Percentiles rank a stretch among this genome's conserved stretches.
Conservation (phyloP, 2,113 vertebrate genomes). For the Caranx melampygus region DNA sequence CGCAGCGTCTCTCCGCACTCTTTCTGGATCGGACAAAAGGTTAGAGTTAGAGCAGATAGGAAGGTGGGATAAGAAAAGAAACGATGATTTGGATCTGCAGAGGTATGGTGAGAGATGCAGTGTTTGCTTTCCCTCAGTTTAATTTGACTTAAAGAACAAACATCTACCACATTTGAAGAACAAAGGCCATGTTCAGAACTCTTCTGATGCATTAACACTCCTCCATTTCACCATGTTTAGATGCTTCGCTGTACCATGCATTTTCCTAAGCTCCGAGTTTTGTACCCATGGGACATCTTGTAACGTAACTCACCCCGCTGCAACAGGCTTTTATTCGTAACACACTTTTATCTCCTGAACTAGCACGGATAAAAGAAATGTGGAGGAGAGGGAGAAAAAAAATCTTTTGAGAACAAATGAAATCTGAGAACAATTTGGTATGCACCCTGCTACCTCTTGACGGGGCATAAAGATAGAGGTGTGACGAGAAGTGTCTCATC, state of each 20-base stretch:
- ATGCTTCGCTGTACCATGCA: neutral
- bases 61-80: conserved; percentile 3
- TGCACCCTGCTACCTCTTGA: conserved; percentile 3
- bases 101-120: neutral
- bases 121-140: conserved; percentile 12
- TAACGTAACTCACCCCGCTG: conserved; percentile 15
- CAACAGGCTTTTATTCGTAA: conserved; percentile 3
- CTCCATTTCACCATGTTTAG: conserved; percentile 5
- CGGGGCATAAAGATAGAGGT: conserved; percentile 33
- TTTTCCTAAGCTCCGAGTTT: conserved; percentile 31
- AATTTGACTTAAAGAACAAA: conserved; percentile 5
- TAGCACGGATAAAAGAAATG: conserved; percentile 28
- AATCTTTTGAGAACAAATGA: conserved; percentile 45
- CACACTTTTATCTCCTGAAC: conserved; percentile 16
- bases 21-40: conserved; percentile 28
- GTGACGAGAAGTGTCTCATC: conserved; percentile 35
- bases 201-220: neutral
- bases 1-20: neutral
- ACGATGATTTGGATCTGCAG: neutral
- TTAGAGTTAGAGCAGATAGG: neutral
- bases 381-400: neutral
- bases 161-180: conserved; percentile 1
- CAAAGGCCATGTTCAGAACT: neutral
- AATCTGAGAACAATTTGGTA: conserved; percentile 39
- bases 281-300: neutral